Evolutionary conservation across 1,140 invertebrate genomes (phyloP), one percentile per base, ranked within the genome.

Genomic region (Paralvinella palmiformis): DNA sequence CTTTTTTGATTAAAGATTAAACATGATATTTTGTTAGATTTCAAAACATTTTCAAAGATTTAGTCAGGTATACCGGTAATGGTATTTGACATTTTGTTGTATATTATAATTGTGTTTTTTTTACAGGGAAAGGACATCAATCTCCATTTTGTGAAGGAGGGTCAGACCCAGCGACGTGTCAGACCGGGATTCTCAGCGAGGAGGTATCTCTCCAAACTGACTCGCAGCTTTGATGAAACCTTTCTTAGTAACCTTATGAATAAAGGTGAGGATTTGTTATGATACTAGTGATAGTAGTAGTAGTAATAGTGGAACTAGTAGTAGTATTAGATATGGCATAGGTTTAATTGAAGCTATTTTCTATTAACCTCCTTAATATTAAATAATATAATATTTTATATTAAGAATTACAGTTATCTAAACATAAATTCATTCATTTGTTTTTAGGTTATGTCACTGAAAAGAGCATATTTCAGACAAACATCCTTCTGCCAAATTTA

Each of bases 131-230:
- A 10, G 10, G 37, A 41, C 10, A 41, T 41, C 37, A 41, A 41
- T n/a, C 37, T 41, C 10, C 37, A 41, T 41, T 41, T 41, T n/a
- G 29, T 57, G 29, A 31, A 57, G 27, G n/a, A 53, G 45, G 64
- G 50, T 68, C 74, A 20, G 65, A 72, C 20, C 72, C 68, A 65
- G 5, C 67, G 75, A 15, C 73, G 75, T 53, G 75, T 79, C 44
- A 65, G 78, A 22, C 79, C 79, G 13, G 79, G 79, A 5, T 81
- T 76, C 59, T 81, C 79, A 4, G 77, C 78, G 2, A 76, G 76
- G 63, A 71, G 79, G 22, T 81, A 81, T 59, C 68, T 81, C 31
- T 73, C 77, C 10, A 75, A 71, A 10, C 79, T 79, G 75, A 77
- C 77, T 6, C 72, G 74, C 20, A 72, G 58, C 24, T 79, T 76